Evolutionary conservation across 2,888 invertebrate species (phyloP).

Genomic region (Chrysodeixis includens): DNA sequence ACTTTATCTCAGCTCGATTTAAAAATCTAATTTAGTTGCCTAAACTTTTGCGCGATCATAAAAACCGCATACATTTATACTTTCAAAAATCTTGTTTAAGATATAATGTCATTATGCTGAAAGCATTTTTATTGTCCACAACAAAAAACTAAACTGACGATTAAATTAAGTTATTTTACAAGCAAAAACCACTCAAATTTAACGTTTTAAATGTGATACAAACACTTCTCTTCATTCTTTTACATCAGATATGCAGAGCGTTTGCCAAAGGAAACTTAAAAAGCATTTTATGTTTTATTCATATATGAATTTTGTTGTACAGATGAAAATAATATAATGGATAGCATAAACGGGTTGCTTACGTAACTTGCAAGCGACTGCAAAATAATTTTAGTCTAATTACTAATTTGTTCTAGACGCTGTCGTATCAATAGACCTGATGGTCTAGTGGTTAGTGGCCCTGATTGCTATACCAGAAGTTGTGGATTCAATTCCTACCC

Average conservation of each 20-base stretch:
- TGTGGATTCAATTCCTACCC: no score
- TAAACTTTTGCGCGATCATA: background rate
- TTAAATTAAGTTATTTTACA: slow-evolving; percentile 1
- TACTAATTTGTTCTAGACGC: no score
- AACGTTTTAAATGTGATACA: slow-evolving; percentile 13
- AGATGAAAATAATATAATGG: slow-evolving; percentile 36
- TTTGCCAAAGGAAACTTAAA: slow-evolving; percentile 30
- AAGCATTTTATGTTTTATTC: slow-evolving; percentile 48
- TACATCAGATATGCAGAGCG: slow-evolving; percentile 9
- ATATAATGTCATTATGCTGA: background rate
- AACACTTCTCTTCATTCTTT: background rate
- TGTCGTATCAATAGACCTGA: no score
- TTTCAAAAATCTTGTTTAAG: background rate
- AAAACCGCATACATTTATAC: background rate
- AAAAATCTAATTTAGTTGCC: background rate
- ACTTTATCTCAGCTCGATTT: background rate
- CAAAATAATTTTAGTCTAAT: no score
- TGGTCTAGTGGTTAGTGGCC: background rate
- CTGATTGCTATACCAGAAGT: no score
- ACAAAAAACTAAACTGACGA: background rate
- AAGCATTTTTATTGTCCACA: background rate
- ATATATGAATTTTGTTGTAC: slow-evolving; percentile 33
- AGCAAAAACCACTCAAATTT: slow-evolving; percentile 9
- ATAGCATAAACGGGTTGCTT: slow-evolving; percentile 20
- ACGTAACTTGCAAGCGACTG: background rate